A percentile compares a stretch with the other conserved stretches of the same genome.
These are phyloP conservation scores for Corythaixoides concolor DNA, from an alignment of 2,113 vertebrate species.

Conservation along the genomic window DNA sequence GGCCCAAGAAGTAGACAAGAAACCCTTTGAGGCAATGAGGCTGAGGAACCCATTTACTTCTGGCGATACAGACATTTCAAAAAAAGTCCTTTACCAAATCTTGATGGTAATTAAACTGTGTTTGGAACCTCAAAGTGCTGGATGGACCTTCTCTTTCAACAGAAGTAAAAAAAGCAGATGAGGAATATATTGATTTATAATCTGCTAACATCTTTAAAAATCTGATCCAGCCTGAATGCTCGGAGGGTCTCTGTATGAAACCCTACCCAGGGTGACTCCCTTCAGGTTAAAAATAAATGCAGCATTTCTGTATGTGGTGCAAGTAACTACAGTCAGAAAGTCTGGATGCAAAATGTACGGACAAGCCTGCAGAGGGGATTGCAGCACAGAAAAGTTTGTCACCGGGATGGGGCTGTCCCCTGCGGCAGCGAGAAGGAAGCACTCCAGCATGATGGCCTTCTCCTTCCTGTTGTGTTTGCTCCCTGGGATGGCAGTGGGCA, in stretches of 20 bases:
- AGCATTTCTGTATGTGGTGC: neutral
- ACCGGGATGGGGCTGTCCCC: neutral
- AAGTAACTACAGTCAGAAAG: neutral
- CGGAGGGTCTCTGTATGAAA: neutral
- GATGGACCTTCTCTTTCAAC: neutral
- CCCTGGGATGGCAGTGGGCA: neutral
- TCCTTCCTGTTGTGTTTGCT: neutral
- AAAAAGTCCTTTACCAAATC: neutral
- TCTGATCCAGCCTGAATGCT: neutral
- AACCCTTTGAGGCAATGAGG: neutral
- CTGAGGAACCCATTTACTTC: neutral
- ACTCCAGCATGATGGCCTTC: neutral
- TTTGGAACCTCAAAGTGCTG: neutral
- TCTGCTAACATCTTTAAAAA: neutral
- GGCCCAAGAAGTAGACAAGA: neutral
- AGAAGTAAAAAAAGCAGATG: neutral
- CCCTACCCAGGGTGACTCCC: neutral
- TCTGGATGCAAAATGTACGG: neutral
- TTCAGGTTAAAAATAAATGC: constrained; percentile 42
- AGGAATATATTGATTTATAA: neutral
- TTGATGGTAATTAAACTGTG: neutral
- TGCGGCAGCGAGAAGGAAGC: neutral
- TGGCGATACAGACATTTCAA: neutral
- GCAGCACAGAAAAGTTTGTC: neutral
- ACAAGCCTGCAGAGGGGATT: neutral